phyloP scores from a whole-genome alignment of 2,113 vertebrate genomes.

The Otis tarda region DNA sequence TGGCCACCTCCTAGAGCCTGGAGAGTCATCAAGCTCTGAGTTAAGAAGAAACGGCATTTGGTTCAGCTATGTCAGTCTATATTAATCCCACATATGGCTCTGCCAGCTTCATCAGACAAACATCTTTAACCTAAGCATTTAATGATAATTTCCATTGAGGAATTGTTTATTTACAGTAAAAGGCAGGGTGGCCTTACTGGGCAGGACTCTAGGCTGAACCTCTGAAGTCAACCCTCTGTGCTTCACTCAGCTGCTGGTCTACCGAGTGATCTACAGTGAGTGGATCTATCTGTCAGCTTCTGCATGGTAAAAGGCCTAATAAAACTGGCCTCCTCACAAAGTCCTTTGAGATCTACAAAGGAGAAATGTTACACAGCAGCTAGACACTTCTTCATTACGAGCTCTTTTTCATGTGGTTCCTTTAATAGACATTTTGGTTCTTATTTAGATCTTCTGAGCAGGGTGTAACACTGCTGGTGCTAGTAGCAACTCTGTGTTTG shows the following conservation, averaged over 20 bases:
- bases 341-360: conserved; percentile 23
- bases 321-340: not conserved
- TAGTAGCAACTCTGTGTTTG: not conserved
- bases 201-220: not conserved
- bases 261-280: not conserved
- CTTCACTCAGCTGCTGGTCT: not conserved
- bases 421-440: conserved; percentile 14
- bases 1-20: not conserved
- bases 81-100: not conserved
- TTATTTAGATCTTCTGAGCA: conserved; percentile 7
- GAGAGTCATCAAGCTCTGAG: not conserved
- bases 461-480: not conserved
- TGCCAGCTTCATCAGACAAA: not conserved
- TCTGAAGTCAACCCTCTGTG: not conserved
- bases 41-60: not conserved
- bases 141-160: not conserved
- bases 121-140: not conserved
- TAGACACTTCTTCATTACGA: not conserved
- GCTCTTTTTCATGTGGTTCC: conserved; percentile 46
- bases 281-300: not conserved
- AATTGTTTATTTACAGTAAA: conserved; percentile 5
- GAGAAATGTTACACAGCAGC: not conserved
- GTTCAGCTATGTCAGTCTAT: not conserved
- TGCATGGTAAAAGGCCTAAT: not conserved
- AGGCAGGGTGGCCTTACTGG: not conserved